Evolutionary conservation across 1,140 invertebrate species (phyloP).

Genomic region (Adelges cooleyi): DNA sequence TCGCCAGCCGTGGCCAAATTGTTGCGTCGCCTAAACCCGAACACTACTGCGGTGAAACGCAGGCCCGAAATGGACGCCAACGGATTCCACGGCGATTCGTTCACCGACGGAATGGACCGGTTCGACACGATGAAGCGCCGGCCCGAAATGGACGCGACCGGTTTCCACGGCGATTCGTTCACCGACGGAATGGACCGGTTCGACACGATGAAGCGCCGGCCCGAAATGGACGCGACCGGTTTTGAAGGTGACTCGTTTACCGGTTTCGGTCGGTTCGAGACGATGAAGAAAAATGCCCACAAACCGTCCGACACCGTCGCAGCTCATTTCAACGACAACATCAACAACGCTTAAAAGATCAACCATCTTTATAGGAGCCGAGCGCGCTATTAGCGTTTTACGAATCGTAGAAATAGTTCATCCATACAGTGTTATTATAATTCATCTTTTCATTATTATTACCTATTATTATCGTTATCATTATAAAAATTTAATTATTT

Average conservation of each 20-base stretch:
- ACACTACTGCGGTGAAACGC: background rate
- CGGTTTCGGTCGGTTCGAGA: slow-evolving; percentile 41
- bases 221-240: slow-evolving; percentile 33
- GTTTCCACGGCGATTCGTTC: slow-evolving; percentile 29
- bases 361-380: no score
- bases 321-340: no score
- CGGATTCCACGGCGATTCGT: slow-evolving; percentile 28
- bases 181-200: slow-evolving; percentile 34
- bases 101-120: slow-evolving; percentile 32
- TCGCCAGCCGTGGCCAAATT: background rate
- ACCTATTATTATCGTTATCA: no score
- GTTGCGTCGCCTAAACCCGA: background rate
- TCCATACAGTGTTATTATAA: no score
- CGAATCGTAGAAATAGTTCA: no score
- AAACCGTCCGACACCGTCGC: no score
- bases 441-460: no score
- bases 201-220: slow-evolving; percentile 36
- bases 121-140: slow-evolving; percentile 37
- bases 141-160: slow-evolving; percentile 32
- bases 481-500: no score
- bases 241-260: slow-evolving; percentile 40
- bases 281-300: no score
- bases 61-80: slow-evolving; percentile 24
- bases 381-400: no score
- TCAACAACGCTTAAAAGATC: no score